Percentiles rank a stretch among this genome's conserved stretches.
Conservation (phyloP, 2,797 vertebrate species). For the Oryzias sinensis region DNA sequence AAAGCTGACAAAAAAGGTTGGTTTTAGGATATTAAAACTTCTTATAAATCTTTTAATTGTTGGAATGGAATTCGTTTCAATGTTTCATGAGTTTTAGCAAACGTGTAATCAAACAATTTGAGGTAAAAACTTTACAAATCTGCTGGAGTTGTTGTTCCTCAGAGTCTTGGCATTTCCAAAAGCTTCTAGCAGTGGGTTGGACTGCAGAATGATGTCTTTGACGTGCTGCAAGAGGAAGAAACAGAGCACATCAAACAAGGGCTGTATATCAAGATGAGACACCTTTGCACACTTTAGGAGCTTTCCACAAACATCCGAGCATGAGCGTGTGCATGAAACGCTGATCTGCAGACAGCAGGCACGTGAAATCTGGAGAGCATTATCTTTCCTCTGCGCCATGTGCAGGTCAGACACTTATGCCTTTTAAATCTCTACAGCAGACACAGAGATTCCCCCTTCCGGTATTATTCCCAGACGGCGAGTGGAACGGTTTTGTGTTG, state of each 20-base stretch:
- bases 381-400: conserved; percentile 61
- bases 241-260: conserved; percentile 35
- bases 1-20: no score
- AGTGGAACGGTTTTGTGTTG: conserved; percentile 27
- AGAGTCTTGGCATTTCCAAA: conserved; percentile 98
- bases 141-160: conserved; percentile 96
- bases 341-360: conserved; percentile 32
- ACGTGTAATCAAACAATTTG: not conserved
- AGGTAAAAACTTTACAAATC: conserved; percentile 85
- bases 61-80: no score
- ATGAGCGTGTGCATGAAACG: conserved; percentile 1
- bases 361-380: conserved; percentile 63
- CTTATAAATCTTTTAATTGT: no score
- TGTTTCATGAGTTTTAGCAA: conserved; percentile 13
- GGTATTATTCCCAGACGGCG: conserved; percentile 44
- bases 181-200: conserved; percentile 95
- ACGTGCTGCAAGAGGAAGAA: conserved; percentile 82
- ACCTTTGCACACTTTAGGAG: conserved; percentile 45
- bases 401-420: conserved; percentile 68
- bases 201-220: conserved; percentile 98
- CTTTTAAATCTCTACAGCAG: conserved; percentile 61
- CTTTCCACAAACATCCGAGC: conserved; percentile 48
- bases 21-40: no score
- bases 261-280: conserved; percentile 31
- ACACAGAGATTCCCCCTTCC: conserved; percentile 44